Evolutionary conservation across 1,140 invertebrate genomes (phyloP).

Genomic region (Drosophila fuyamai): DNA sequence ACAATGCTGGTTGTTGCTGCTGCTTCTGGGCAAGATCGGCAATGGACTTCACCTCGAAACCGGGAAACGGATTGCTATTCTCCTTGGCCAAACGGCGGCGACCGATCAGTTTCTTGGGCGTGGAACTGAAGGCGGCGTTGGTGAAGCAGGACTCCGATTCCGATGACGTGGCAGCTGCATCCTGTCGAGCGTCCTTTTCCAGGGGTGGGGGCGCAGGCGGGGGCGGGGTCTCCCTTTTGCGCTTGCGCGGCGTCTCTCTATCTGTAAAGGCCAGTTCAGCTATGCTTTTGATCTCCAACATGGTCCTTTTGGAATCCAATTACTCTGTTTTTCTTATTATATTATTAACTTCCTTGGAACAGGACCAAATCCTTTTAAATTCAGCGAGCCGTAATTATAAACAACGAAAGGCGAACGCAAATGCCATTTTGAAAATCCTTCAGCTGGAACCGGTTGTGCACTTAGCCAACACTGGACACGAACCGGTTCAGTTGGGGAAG

Average conservation of each 20-base stretch:
- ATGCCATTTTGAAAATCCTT: slow-evolving; percentile 33
- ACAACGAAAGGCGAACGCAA: slow-evolving; percentile 12
- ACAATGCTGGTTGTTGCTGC: slow-evolving; percentile 4
- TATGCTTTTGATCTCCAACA: slow-evolving; percentile 72
- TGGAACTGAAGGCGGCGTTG: slow-evolving; percentile 80
- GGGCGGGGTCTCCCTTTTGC: slow-evolving; percentile 65
- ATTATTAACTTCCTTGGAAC: neutral
- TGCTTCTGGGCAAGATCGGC: slow-evolving; percentile 50
- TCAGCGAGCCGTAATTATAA: slow-evolving; percentile 11
- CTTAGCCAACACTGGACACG: slow-evolving; percentile 10
- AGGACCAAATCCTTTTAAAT: neutral
- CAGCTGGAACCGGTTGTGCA: neutral
- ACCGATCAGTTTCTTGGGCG: slow-evolving; percentile 69
- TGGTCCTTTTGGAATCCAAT: slow-evolving; percentile 1
- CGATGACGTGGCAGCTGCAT: slow-evolving; percentile 39
- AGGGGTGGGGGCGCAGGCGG: slow-evolving; percentile 32
- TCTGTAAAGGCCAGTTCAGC: slow-evolving; percentile 60
- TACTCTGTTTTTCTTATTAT: neutral
- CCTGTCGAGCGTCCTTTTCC: slow-evolving; percentile 21
- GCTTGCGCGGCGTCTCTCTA: slow-evolving; percentile 75
- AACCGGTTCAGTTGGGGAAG: slow-evolving; percentile 4
- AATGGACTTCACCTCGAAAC: slow-evolving; percentile 80
- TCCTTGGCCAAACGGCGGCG: slow-evolving; percentile 62
- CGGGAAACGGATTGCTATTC: slow-evolving; percentile 54
- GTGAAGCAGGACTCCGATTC: slow-evolving; percentile 69